phyloP scores from a whole-genome alignment of 2,888 invertebrate species.

The Xestobium rufovillosum region DNA sequence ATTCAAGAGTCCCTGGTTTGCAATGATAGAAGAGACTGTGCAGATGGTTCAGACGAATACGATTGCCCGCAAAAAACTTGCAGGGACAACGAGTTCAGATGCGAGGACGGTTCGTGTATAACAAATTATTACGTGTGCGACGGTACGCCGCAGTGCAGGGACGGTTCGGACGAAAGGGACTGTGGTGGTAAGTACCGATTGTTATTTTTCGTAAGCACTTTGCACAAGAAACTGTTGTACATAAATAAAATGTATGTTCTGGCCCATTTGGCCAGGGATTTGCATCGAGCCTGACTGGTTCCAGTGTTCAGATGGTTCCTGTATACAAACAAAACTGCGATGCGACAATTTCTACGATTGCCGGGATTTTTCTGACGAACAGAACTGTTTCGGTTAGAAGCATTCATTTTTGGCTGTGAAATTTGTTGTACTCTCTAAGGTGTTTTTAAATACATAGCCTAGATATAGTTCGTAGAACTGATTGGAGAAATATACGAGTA shows the following conservation, averaged over 20 bases:
- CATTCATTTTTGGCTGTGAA: conserved; percentile 21
- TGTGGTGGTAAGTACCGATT: conserved; percentile 47
- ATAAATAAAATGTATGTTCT: conserved; percentile 28
- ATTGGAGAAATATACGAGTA: no score
- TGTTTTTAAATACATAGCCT: conserved; percentile 11
- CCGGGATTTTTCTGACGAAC: conserved; percentile 84
- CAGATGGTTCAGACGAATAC: conserved; percentile 50
- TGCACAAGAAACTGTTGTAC: conserved; percentile 5
- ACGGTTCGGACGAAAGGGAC: conserved; percentile 55
- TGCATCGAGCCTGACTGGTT: conserved; percentile 47
- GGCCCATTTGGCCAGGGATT: conserved; percentile 40
- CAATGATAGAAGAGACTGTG: conserved; percentile 53
- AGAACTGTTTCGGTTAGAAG: conserved; percentile 68
- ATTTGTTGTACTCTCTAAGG: conserved; percentile 10
- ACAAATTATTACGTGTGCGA: conserved; percentile 48
- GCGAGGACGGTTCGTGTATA: conserved; percentile 56
- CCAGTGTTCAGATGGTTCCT: conserved; percentile 58
- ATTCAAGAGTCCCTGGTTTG: conserved; percentile 50
- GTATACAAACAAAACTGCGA: conserved; percentile 67
- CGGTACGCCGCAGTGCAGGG: conserved; percentile 47
- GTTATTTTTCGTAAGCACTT: background rate
- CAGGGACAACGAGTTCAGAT: conserved; percentile 60
- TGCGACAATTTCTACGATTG: conserved; percentile 90
- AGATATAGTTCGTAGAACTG: conserved; percentile 13
- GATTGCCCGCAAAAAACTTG: conserved; percentile 49